Evolutionary conservation across 2,113 vertebrate species (phyloP), one percentile per base, ranked within the genome.

Genomic region (Phainopepla nitens): DNA sequence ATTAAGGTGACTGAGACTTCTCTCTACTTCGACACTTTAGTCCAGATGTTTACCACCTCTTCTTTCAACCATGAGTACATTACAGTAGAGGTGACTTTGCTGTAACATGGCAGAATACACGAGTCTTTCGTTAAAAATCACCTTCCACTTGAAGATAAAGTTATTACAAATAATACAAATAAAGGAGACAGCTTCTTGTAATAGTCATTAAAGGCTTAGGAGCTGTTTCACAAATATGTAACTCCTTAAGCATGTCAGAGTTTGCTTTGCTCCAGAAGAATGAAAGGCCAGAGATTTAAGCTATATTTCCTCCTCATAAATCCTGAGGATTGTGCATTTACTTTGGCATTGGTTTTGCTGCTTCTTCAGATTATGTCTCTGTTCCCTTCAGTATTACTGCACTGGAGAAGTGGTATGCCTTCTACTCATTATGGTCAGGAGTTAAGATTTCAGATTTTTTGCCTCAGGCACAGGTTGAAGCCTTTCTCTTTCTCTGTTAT

Each of bases 281-380:
- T 50, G 47, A 78, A 90, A 92, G 33, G 25, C 36, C 20, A 22
- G 41, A 25, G 51, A 75, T 94, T 87, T 75, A 94, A 82, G 56
- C 22, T 75, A 7, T 70, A 13, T 94, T 87, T 94, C 89, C 65
- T 94, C 47, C 35, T 92, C 60, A 7, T 91, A 91, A 95, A 79
- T 87, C 49, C 28, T 57, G 41, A 62, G n/a, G 28, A 60, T 68
- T 14, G 15, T 82, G 72, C 69, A 49, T 91, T 89, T 89, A 56
- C 39, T 87, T 95, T 89, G 89, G 79, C 89, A 90, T 27, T 70
- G 60, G 13, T 71, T 95, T 92, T 89, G 56, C 72, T 92, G 77
- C 80, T 82, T 54, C 89, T 94, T 94, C 62, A 91, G 19, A 66
- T 83, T 66, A 81, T 20, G 13, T 83, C 14, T 86, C 25, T 82